Base-by-base conservation (phyloP, 92 coral and sea anemone genomes). In the Phenganax subtilis region DNA sequence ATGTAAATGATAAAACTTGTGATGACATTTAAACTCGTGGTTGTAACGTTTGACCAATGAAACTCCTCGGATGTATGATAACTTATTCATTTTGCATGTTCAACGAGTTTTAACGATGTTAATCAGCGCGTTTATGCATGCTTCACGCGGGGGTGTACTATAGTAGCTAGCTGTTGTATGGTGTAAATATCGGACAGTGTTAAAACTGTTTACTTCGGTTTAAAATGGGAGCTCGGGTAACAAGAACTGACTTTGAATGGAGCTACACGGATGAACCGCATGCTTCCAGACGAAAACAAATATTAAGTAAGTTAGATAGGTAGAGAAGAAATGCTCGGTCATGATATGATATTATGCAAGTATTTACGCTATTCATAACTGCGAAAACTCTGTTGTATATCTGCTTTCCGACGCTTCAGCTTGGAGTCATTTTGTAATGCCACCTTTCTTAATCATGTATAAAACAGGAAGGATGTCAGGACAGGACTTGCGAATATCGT, bases 251-350 rank as follows among this genome's bases (percentile, higher is more conserved):
- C 62, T 79, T 79, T 30, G 83, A 79, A 31, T 79, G 83, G 83
- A 79, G 83, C 28, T 79, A 65, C 54, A 79, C 83, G 8, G 83
- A 79, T 51, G 83, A 79, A 64, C 83, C 83, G 6, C 83, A 79
- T 29, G 83, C 83, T 10, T 63, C 83, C 0, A 63, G 83, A 51
- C 30, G 83, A 64, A 63, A 65, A 16, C 72, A 79, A 37, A 79
- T 79, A 28, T 64, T 79, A 28, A 79, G 83, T 79, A 79, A 79
- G 83, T 20, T 25, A 17, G 51, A 54, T 6, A 73, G 12, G 9
- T 8, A 0, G 14, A 11, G 29, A 54, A 63, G 31, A 57, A 31
- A 31, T 83, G 66, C 31, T 80, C 54, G 14, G 51, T 28, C 14
- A 57, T 56, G 55, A 51, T 27, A 69, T 56, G 12, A 69, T 53